Base-by-base conservation (phyloP, 2,113 vertebrate species). In the Percina caprodes region DNA sequence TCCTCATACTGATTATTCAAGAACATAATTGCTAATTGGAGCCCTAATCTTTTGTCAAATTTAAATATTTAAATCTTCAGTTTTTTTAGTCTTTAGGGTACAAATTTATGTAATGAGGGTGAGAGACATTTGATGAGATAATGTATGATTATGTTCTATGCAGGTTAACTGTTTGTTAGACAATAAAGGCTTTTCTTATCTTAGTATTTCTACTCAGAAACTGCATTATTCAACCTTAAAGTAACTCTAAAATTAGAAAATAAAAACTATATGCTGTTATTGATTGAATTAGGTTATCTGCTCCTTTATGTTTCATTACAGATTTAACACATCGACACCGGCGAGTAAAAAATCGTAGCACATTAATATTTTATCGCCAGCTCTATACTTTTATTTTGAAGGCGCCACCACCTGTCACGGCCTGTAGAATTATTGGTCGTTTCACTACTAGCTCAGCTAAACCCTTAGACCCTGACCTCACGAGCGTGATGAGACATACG, bases 311-410 rank as follows among this genome's bases (percentile, higher is more conserved):
- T 61, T 35, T 61, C 59, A 39, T 39, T 13, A 39, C 33, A 39
- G 15, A 33, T 59, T 15, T 33, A 59, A 59, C 26, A 9, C 26
- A 59, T 30, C 15, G 19, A 42, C 19, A 42, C 33, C 12, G n/a
- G 60, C 39, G 21, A 62, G 11, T 45, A 45, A 35, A n/a, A n/a
- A 62, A n/a, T 45, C 6, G 45, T 63, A 63, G 11, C n/a, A 13
- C 61, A 23, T 42, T 9, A 7, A 18, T 23, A 23, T 55, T 58
- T 59, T 16, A 61, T 21, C 13, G 10, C 2, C 4, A 48, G 2
- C 24, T 23, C 5, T 14, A 2, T n/a, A 59, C 33, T 80, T 86
- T 82, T 86, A 84, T 72, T 75, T 69, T 81, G 82, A 77, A 87
- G n/a, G 67, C 18, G 1, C 4, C 3, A 0, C 33, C 39, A 10